Conservation (phyloP, 2,113 vertebrate genomes). For the Campylorhamphus procurvoides region DNA sequence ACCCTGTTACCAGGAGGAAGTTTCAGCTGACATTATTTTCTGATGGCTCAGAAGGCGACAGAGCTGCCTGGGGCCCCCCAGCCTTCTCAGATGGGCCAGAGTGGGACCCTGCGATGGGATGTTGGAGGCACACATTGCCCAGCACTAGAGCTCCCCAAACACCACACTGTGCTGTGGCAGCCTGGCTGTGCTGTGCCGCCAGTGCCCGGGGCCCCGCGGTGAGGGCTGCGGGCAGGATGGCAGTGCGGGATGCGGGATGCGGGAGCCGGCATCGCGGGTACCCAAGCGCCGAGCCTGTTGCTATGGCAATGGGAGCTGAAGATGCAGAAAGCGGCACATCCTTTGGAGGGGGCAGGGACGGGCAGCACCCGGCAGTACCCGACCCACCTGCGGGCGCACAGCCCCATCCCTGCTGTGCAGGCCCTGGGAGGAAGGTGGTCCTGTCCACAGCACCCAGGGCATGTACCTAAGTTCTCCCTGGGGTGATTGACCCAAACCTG, state of each 20-base stretch:
- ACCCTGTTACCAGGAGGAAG: background rate
- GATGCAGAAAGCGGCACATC: conserved; percentile 66
- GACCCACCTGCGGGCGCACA: background rate
- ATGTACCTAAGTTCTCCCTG: background rate
- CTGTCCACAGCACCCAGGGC: background rate
- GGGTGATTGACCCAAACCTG: background rate
- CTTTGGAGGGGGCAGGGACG: conserved; percentile 50
- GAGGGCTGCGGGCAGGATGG: conserved; percentile 25
- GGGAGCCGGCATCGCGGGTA: conserved; percentile 50
- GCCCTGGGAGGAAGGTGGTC: background rate
- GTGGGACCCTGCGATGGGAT: accelerated
- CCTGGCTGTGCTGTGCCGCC: accelerated
- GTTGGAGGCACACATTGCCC: background rate
- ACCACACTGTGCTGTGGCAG: accelerated
- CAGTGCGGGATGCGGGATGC: conserved; percentile 24
- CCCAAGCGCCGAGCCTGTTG: conserved; percentile 66
- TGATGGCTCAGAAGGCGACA: background rate
- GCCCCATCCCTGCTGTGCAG: accelerated
- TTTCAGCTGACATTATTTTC: background rate
- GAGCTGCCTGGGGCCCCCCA: background rate
- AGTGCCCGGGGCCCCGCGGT: accelerated
- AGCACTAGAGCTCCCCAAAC: background rate
- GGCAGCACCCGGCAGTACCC: conserved; percentile 33
- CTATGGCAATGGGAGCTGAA: conserved; percentile 76
- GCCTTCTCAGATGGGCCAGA: accelerated